Conservation (phyloP, 2,888 invertebrate genomes). For the Acleris holmiana region DNA sequence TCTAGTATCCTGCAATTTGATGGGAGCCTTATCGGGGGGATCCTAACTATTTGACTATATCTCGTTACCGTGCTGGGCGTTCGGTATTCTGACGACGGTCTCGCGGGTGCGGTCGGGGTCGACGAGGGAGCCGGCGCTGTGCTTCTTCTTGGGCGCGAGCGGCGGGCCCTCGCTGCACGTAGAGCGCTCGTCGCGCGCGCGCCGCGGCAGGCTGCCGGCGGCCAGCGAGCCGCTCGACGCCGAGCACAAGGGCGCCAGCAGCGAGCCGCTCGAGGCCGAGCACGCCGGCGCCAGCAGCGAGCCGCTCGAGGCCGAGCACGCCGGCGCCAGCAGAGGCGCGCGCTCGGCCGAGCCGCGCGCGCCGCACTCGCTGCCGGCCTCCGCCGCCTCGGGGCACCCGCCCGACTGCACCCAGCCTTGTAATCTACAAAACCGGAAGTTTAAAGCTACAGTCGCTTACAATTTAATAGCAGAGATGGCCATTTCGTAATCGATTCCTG, state of each 20-base stretch:
- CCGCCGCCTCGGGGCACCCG: conserved; percentile 67
- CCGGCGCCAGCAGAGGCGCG: conserved; percentile 72
- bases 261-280: conserved; percentile 76
- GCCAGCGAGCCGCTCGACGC: conserved; percentile 77
- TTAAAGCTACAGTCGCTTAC: conserved; percentile 42
- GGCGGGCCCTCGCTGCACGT: conserved; percentile 77
- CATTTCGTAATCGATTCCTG: no score
- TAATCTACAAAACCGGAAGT: conserved; percentile 46
- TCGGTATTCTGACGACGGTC: conserved; percentile 76
- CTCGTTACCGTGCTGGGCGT: conserved; percentile 71
- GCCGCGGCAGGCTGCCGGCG: conserved; percentile 70
- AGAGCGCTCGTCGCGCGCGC: conserved; percentile 72
- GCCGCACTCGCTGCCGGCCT: conserved; percentile 62
- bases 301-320: conserved; percentile 77
- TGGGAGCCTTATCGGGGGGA: no score
- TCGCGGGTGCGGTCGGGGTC: conserved; percentile 75
- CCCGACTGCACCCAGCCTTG: conserved; percentile 75
- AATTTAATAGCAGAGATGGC: no score
- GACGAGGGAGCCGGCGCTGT: conserved; percentile 75
- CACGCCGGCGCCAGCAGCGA: conserved; percentile 75
- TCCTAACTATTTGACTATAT: conserved; percentile 48
- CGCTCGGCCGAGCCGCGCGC: conserved; percentile 71
- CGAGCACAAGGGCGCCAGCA: conserved; percentile 74
- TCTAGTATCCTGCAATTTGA: no score
- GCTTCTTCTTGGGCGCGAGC: conserved; percentile 74